phyloP scores from a whole-genome alignment of 2,888 invertebrate species.

The Noctua janthe region DNA sequence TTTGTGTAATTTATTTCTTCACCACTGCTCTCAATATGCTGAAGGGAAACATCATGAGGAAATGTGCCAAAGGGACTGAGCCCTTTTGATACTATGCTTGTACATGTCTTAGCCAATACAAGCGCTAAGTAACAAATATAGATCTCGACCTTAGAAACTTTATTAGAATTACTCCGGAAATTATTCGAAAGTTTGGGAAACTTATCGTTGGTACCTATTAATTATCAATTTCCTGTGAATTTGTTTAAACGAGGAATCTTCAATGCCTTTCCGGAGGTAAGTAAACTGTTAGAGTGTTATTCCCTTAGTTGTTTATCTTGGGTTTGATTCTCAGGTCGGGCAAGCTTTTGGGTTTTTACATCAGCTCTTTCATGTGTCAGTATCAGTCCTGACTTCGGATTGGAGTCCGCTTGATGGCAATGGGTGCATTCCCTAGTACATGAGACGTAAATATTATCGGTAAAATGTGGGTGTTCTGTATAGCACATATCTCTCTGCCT shows the following conservation, averaged over 20 bases:
- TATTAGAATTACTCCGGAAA: constrained; percentile 58
- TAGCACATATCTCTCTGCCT: neutral
- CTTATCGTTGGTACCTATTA: constrained; percentile 33
- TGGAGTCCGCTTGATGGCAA: neutral
- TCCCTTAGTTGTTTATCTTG: neutral
- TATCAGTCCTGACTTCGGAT: neutral
- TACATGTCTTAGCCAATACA: too few relatives aligned
- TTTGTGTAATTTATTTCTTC: too few relatives aligned
- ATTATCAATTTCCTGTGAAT: constrained; percentile 59
- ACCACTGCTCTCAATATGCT: too few relatives aligned
- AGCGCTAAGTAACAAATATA: neutral
- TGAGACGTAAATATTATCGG: neutral
- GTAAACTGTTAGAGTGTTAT: constrained; percentile 1
- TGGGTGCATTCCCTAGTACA: neutral
- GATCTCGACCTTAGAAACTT: constrained; percentile 22
- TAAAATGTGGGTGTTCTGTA: neutral
- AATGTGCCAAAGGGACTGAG: too few relatives aligned
- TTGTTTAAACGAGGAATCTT: constrained; percentile 11
- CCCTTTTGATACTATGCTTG: too few relatives aligned
- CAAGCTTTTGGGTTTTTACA: neutral
- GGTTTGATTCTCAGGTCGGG: neutral
- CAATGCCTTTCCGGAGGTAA: neutral
- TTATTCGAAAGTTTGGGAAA: constrained; percentile 56
- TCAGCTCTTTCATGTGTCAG: neutral
- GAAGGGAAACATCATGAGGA: too few relatives aligned